These are phyloP conservation scores for Drosophila orosa DNA, from an alignment of 1,140 invertebrate genomes.

Conservation along the genomic window DNA sequence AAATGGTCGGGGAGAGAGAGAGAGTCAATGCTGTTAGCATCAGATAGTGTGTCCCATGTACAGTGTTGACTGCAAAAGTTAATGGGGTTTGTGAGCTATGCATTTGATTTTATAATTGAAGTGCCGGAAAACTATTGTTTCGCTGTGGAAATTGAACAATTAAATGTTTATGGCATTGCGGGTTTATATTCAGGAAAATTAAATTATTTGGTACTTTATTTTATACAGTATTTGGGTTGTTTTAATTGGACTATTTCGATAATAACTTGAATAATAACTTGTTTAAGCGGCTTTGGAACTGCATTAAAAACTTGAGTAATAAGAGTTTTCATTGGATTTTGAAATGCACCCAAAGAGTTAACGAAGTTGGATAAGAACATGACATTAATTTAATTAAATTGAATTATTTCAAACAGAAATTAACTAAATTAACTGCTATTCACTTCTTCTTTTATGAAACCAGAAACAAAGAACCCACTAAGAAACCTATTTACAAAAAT, in stretches of 20 bases:
- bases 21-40: slow-evolving; percentile 23
- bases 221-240: neutral
- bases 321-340: neutral
- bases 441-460: neutral
- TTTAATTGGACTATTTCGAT: neutral
- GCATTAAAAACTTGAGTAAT: neutral
- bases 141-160: slow-evolving; percentile 3
- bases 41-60: slow-evolving; percentile 41
- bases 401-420: neutral
- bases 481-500: neutral
- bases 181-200: slow-evolving; percentile 4
- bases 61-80: slow-evolving; percentile 31
- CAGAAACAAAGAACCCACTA: neutral
- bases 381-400: no score
- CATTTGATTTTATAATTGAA: neutral
- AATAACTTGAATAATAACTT: neutral
- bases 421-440: neutral
- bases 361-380: no score
- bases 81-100: slow-evolving; percentile 20
- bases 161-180: neutral
- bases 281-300: neutral
- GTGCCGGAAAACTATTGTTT: neutral
- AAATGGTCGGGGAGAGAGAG: slow-evolving; percentile 1
- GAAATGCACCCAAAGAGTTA: no score
- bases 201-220: neutral